Percentiles rank a stretch among this genome's conserved stretches.
Evolutionary conservation across 2,113 vertebrate genomes (phyloP).

Genomic region (Alouatta palliata): DNA sequence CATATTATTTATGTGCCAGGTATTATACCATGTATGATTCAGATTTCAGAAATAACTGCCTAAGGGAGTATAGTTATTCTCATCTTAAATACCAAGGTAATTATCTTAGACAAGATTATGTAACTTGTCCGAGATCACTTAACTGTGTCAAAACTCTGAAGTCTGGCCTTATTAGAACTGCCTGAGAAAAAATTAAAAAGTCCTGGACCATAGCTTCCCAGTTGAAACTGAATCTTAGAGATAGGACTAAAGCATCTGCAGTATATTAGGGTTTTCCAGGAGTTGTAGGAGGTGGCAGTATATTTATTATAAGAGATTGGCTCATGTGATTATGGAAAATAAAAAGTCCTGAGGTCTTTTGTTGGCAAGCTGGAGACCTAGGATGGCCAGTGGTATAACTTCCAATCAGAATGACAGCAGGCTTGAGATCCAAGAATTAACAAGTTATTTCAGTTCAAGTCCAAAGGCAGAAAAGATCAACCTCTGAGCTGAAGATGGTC

Average conservation of each 20-base stretch:
- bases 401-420: neutral
- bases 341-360: neutral
- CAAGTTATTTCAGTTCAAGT: neutral
- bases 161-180: neutral
- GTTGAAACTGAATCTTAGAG: neutral
- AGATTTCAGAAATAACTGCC: neutral
- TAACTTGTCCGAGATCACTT: neutral
- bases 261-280: neutral
- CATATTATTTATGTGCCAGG: neutral
- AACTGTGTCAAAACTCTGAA: neutral
- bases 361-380: neutral
- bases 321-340: neutral
- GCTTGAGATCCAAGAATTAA: neutral
- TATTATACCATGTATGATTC: neutral
- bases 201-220: neutral
- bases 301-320: neutral
- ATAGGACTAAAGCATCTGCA: neutral
- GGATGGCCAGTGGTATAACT: neutral
- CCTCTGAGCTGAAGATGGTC: fast-evolving
- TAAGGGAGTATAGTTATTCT: neutral
- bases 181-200: neutral
- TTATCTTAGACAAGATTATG: neutral
- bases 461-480: neutral
- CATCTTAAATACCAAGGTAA: neutral
- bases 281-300: too few relatives aligned